Evolutionary conservation across 2,797 vertebrate genomes (phyloP).

Genomic region (Halcyon leucocephala): DNA sequence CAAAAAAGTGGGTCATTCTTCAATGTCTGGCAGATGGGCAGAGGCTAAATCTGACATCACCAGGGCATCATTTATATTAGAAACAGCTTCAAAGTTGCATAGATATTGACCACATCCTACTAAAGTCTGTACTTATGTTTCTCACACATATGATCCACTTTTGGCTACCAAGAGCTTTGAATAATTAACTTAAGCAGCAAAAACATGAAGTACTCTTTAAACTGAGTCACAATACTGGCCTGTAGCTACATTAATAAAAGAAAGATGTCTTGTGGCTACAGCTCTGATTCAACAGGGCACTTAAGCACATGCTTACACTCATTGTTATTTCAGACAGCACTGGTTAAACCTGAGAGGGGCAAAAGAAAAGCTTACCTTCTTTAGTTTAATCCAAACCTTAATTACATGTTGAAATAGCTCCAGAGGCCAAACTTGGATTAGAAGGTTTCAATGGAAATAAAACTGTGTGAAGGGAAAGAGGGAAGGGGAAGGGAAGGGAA

Average conservation of each 20-base stretch:
- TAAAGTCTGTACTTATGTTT: not conserved
- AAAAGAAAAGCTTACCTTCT: not conserved
- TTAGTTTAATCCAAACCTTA: not conserved
- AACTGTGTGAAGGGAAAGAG: not conserved
- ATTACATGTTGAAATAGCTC: not conserved
- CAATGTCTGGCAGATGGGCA: not conserved
- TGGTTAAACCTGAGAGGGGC: not conserved
- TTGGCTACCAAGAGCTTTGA: not conserved
- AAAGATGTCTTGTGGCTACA: not conserved
- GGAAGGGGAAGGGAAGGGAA: not conserved
- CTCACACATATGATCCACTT: not conserved
- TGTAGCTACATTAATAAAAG: not conserved
- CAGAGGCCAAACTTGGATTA: not conserved
- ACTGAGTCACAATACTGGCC: not conserved
- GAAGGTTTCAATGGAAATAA: not conserved
- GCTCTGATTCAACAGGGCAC: not conserved
- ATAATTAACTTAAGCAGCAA: not conserved
- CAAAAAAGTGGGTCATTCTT: not conserved
- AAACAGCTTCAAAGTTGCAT: not conserved
- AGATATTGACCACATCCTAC: not conserved
- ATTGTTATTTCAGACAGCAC: not conserved
- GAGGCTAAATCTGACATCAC: not conserved
- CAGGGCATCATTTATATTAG: not conserved
- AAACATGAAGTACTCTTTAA: not conserved
- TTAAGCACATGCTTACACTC: not conserved